Percentiles rank a stretch among this genome's conserved stretches.
phyloP scores from a whole-genome alignment of 2,797 vertebrate genomes.

The Myioborus miniatus region DNA sequence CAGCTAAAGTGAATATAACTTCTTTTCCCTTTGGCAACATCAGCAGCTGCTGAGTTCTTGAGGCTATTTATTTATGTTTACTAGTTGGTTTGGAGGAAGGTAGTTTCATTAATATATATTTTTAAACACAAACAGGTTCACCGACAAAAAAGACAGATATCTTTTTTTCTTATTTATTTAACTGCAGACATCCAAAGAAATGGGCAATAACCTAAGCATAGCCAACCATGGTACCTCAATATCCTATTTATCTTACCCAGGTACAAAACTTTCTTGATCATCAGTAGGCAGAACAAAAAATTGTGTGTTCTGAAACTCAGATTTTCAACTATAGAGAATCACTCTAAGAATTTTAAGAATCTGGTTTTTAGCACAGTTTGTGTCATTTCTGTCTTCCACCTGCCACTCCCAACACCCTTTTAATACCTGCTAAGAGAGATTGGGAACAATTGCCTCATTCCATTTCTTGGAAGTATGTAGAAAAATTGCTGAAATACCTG shows the following conservation, averaged over 20 bases:
- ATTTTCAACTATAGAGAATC: background rate
- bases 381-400: background rate
- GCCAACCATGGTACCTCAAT: background rate
- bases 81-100: background rate
- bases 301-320: background rate
- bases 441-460: too few species aligned
- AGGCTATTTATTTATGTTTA: background rate
- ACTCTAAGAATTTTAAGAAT: background rate
- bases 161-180: background rate
- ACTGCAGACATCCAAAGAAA: background rate
- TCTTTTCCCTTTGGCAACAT: background rate
- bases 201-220: background rate
- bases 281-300: constrained; percentile 34
- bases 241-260: constrained; percentile 12
- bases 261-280: constrained; percentile 2
- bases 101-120: background rate
- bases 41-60: background rate
- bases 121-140: background rate
- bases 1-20: background rate
- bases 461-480: background rate
- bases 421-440: background rate
- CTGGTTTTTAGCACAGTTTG: background rate
- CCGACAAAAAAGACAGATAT: accelerated
- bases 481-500: background rate
- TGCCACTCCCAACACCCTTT: background rate